A percentile compares a stretch with the other conserved stretches of the same genome.
These are phyloP conservation scores for Drosophila bunnanda DNA, from an alignment of 2,888 invertebrate genomes.

Conservation along the genomic window DNA sequence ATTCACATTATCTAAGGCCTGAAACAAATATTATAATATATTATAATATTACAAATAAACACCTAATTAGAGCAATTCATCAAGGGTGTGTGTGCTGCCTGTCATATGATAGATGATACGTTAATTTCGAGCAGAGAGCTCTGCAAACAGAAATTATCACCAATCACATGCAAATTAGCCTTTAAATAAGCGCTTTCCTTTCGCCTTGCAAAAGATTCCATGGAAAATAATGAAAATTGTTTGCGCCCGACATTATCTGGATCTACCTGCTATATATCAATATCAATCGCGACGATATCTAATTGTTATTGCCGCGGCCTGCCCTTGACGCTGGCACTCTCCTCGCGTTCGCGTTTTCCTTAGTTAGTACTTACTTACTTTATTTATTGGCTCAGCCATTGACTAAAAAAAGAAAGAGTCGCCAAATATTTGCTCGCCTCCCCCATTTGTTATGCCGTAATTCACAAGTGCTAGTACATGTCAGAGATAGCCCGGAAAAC, in stretches of 20 bases:
- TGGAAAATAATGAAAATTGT: conserved; percentile 65
- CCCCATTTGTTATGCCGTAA: conserved; percentile 63
- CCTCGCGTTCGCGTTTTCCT: conserved; percentile 32
- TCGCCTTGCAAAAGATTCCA: conserved; percentile 37
- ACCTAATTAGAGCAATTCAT: conserved; percentile 33
- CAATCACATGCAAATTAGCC: conserved; percentile 50
- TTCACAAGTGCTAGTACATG: conserved; percentile 71
- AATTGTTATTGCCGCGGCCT: conserved; percentile 40
- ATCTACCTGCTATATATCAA: conserved; percentile 28
- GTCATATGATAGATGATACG: conserved; percentile 72
- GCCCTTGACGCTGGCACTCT: conserved; percentile 53
- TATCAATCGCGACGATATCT: conserved; percentile 59
- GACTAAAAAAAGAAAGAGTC: conserved; percentile 53
- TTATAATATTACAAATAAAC: conserved; percentile 34
- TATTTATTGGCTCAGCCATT: conserved; percentile 61
- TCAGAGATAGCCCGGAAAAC: conserved; percentile 59
- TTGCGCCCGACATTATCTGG: conserved; percentile 61
- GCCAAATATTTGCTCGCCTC: conserved; percentile 58
- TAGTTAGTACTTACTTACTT: conserved; percentile 47
- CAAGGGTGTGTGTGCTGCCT: conserved; percentile 13
- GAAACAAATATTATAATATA: conserved; percentile 36
- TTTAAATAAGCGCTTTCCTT: conserved; percentile 41
- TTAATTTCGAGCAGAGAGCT: conserved; percentile 30
- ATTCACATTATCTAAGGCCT: conserved; percentile 28
- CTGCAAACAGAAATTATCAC: conserved; percentile 49